These are phyloP conservation scores for Cyclopterus lumpus DNA, from an alignment of 2,797 vertebrate species.

Conservation along the genomic window DNA sequence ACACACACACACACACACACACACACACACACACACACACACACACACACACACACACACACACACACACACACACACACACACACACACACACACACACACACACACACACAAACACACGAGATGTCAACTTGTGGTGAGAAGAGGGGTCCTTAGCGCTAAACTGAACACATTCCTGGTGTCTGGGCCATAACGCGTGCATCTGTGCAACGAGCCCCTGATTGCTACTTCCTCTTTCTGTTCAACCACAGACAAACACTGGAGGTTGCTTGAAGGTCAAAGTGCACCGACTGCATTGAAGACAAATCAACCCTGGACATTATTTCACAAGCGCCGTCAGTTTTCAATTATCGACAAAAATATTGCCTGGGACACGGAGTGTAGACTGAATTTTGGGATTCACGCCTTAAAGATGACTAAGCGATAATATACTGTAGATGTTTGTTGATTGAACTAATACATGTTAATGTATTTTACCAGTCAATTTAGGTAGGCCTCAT, in stretches of 20 bases:
- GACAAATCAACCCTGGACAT: constrained; percentile 28
- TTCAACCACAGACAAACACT: constrained; percentile 53
- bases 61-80: no score
- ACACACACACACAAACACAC: no score
- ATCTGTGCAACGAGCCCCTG: constrained; percentile 36
- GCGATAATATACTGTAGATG: not conserved
- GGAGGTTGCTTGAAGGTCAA: constrained; percentile 43
- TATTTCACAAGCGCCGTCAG: constrained; percentile 10
- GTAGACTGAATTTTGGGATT: not conserved
- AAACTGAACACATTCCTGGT: constrained; percentile 43
- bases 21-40: no score
- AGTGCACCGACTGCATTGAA: constrained; percentile 11
- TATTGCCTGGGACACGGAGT: not conserved
- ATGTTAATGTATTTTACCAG: not conserved
- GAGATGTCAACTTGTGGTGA: constrained; percentile 50
- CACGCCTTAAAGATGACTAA: not conserved
- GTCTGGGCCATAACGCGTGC: constrained; percentile 19
- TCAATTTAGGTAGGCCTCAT: not conserved
- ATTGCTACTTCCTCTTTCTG: constrained; percentile 55
- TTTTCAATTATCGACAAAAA: constrained; percentile 7
- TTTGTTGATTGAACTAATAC: not conserved
- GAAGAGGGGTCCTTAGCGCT: constrained; percentile 43
- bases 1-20: no score
- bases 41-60: no score
- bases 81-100: no score